Percentiles rank a stretch among this genome's conserved stretches.
phyloP scores from a whole-genome alignment of 2,113 vertebrate species.

The Lipophrys pholis region DNA sequence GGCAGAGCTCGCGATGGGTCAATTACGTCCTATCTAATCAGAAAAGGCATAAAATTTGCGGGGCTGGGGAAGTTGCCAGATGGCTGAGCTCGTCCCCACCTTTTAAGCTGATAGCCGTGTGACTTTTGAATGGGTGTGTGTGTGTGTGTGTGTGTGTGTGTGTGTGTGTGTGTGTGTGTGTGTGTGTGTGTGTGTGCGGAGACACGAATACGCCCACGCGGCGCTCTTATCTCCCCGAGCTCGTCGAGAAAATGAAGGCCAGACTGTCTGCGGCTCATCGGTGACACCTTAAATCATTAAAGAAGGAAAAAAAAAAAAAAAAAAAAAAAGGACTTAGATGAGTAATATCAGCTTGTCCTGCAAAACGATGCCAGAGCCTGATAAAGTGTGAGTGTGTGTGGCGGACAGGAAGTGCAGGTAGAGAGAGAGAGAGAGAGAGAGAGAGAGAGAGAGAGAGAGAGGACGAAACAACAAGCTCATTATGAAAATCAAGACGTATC shows the following conservation, averaged over 20 bases:
- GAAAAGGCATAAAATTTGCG: constrained; percentile 30
- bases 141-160: too few species aligned
- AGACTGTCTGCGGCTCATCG: constrained; percentile 43
- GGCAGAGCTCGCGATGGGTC: background rate
- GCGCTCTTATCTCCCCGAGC: constrained; percentile 26
- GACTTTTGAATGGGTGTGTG: constrained; percentile 44
- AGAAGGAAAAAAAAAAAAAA: constrained; percentile 10
- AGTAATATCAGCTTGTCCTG: constrained; percentile 37
- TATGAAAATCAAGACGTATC: constrained; percentile 56
- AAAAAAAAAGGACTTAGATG: constrained; percentile 12
- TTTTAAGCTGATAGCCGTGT: constrained; percentile 25
- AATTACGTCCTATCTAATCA: constrained; percentile 49
- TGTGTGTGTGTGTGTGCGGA: background rate
- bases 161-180: too few species aligned
- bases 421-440: constrained; percentile 21
- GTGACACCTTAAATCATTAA: constrained; percentile 20
- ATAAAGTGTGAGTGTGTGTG: constrained; percentile 30
- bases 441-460: too few species aligned
- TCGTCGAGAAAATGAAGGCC: constrained; percentile 46
- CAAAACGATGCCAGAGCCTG: constrained; percentile 5
- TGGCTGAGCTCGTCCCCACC: constrained; percentile 10
- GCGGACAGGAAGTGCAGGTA: constrained; percentile 44
- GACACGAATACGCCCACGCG: constrained; percentile 45
- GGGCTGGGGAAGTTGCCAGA: constrained; percentile 17
- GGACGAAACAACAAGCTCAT: constrained; percentile 48